Evolutionary conservation across 1,140 invertebrate species (phyloP).

Genomic region (Panagrolaimus sp.): DNA sequence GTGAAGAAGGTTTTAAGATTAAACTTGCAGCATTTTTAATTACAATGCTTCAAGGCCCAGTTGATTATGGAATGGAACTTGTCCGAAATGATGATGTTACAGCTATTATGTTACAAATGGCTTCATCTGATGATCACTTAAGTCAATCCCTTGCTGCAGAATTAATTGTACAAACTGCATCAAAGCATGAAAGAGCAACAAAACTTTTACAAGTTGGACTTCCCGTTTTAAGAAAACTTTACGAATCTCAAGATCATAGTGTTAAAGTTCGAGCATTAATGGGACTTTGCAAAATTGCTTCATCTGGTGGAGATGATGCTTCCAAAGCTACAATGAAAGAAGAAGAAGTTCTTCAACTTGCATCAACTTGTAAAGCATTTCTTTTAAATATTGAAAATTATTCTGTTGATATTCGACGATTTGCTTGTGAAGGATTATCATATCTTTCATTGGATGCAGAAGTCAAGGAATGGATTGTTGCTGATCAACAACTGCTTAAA

Average conservation of each 20-base stretch:
- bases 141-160: constrained; percentile 51
- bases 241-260: constrained; percentile 80
- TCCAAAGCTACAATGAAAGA: constrained; percentile 87
- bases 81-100: constrained; percentile 85
- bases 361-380: constrained; percentile 77
- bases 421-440: constrained; percentile 87
- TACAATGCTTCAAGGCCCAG: constrained; percentile 70
- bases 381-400: constrained; percentile 49
- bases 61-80: constrained; percentile 68
- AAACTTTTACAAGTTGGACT: constrained; percentile 83
- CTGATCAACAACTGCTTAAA: constrained; percentile 75
- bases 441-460: constrained; percentile 95
- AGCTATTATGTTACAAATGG: constrained; percentile 94
- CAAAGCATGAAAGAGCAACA: constrained; percentile 92
- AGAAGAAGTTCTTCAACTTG: constrained; percentile 83
- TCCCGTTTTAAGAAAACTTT: constrained; percentile 86
- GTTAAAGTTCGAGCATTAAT: constrained; percentile 69
- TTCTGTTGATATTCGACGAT: constrained; percentile 47
- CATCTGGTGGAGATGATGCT: constrained; percentile 89
- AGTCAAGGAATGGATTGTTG: constrained; percentile 90
- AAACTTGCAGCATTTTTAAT: constrained; percentile 81
- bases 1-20: constrained; percentile 44
- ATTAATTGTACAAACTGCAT: constrained; percentile 69
- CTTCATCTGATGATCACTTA: constrained; percentile 71
- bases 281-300: constrained; percentile 91